Percentiles rank a stretch among this genome's conserved stretches.
Evolutionary conservation across 2,888 invertebrate species (phyloP).

Genomic region (Scelioninae gen. 1): DNA sequence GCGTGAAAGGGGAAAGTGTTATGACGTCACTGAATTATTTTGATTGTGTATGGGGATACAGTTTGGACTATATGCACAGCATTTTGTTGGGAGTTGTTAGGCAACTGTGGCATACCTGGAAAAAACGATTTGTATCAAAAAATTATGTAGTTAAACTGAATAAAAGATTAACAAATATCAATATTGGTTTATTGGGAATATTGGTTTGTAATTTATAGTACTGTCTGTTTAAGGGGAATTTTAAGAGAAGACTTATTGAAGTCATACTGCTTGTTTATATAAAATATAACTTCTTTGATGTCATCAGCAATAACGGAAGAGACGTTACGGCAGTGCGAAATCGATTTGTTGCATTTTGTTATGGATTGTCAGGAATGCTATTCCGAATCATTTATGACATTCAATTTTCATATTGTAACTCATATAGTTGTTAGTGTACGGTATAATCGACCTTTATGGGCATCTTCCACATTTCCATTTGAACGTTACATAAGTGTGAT

Average conservation of each 20-base stretch:
- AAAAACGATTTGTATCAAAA: conserved; percentile 15
- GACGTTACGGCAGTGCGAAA: conserved; percentile 58
- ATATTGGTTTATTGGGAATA: conserved; percentile 68
- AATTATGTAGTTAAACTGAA: neutral
- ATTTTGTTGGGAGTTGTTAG: conserved; percentile 53
- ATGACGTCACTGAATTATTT: conserved; percentile 42
- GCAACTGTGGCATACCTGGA: conserved; percentile 59
- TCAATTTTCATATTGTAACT: conserved; percentile 61
- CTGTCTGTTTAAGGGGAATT: conserved; percentile 24
- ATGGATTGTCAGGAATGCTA: conserved; percentile 56
- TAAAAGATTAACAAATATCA: conserved; percentile 37
- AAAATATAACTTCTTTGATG: conserved; percentile 35
- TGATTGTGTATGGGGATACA: conserved; percentile 63
- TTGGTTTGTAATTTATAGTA: conserved; percentile 55
- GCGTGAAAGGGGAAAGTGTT: conserved; percentile 41
- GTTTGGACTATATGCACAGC: conserved; percentile 64
- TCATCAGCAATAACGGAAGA: conserved; percentile 48
- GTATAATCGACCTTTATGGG: conserved; percentile 42
- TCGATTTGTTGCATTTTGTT: conserved; percentile 57
- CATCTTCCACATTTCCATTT: conserved; percentile 36
- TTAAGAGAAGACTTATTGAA: neutral
- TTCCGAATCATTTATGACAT: conserved; percentile 61
- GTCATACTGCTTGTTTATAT: conserved; percentile 37
- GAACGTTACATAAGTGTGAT: conserved; percentile 47
- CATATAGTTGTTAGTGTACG: conserved; percentile 54